These are phyloP conservation scores for Crypturellus tataupa DNA, from an alignment of 2,797 vertebrate species.

Conservation along the genomic window DNA sequence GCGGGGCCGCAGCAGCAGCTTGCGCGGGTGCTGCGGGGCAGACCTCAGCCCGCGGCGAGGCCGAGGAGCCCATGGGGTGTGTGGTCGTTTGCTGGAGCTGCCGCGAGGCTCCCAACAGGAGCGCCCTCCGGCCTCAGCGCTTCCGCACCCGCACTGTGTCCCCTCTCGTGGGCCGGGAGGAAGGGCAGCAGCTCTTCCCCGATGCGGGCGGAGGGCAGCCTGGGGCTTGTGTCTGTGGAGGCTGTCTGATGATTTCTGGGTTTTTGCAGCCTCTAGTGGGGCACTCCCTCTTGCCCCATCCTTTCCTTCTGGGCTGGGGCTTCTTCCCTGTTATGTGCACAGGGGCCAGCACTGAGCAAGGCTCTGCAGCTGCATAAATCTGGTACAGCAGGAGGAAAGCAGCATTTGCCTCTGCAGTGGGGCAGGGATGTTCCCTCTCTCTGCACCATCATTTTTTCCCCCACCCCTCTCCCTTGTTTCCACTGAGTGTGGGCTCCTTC, in stretches of 20 bases:
- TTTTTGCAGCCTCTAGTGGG: not conserved
- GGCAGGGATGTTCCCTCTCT: not conserved
- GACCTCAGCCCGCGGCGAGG: not conserved
- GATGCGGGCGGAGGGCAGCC: fast-evolving
- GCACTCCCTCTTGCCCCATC: not conserved
- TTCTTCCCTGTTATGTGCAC: not conserved
- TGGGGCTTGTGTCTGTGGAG: not conserved
- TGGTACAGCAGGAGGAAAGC: not conserved
- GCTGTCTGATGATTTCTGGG: not conserved
- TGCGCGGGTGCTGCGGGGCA: not conserved
- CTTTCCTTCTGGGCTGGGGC: not conserved
- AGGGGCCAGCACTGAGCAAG: not conserved
- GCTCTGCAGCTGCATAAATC: conserved; percentile 23
- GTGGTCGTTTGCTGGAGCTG: not conserved
- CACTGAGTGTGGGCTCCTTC: not conserved
- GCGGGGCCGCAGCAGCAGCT: no score
- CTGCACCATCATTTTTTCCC: not conserved
- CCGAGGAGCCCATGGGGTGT: no score
- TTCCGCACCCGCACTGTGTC: not conserved
- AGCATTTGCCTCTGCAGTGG: not conserved
- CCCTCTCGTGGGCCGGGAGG: fast-evolving
- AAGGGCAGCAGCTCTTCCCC: fast-evolving
- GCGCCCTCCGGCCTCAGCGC: not conserved
- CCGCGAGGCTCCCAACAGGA: not conserved
- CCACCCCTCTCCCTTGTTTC: not conserved